Evolutionary conservation across 2,113 vertebrate genomes (phyloP).

Genomic region (Pelusios castaneus): DNA sequence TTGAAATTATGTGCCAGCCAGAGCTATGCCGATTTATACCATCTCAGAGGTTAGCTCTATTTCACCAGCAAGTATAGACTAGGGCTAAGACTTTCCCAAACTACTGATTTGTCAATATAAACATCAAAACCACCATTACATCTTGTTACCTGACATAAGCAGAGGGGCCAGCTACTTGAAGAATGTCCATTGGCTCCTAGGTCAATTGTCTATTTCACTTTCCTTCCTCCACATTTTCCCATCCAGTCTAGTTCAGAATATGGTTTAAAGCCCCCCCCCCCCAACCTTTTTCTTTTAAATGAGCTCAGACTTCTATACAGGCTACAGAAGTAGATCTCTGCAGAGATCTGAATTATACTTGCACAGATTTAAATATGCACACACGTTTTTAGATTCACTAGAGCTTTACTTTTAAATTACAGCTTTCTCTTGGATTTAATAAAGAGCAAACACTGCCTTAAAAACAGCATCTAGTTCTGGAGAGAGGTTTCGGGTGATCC

Average conservation of each 20-base stretch:
- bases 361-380: neutral
- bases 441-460: neutral
- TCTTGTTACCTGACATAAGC: neutral
- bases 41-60: neutral
- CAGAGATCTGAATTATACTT: neutral
- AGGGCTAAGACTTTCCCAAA: neutral
- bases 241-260: neutral
- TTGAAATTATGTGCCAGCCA: neutral
- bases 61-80: neutral
- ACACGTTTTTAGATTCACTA: neutral
- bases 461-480: neutral
- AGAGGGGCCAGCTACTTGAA: neutral
- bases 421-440: neutral
- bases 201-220: neutral
- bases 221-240: neutral
- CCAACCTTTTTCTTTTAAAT: neutral
- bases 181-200: neutral
- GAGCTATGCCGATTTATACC: neutral
- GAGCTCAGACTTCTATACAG: neutral
- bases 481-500: neutral
- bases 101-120: fast-evolving
- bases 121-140: neutral
- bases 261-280: neutral
- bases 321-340: neutral
- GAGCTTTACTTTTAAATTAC: neutral